Evolutionary conservation across 2,113 vertebrate genomes (phyloP), one percentile per base, ranked within the genome.

Genomic region (Falco punctatus): DNA sequence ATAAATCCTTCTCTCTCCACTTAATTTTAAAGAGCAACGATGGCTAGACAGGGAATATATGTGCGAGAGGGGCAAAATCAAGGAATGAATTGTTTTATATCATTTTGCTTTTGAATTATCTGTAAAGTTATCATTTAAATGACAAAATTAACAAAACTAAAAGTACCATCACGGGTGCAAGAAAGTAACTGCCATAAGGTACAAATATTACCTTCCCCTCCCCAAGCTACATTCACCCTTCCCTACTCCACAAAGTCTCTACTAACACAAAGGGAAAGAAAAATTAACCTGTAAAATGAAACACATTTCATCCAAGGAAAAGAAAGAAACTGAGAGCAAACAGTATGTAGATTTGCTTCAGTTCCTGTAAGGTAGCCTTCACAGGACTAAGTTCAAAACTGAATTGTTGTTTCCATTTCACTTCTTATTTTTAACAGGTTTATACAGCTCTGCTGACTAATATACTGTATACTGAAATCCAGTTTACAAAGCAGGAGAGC

Each of bases 1-100:
- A 94, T 92, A 95, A 96, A 96, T 94, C 86, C 77, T 94, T 94
- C 65, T 67, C 66, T 91, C 78, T 85, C 62, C 86, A 91, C 86
- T 96, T 94, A 89, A 86, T 95, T 96, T 87, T 94, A 95, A 92
- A 95, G 42, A 90, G 26, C 67, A 57, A 44, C 5, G 32, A 89
- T 0, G 1, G 9, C 46, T 78, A 48, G 40, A 27, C 4, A 2
- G 49, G 54, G 42, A 78, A 64, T 94, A 78, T 64, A 69, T 52
- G 46, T 3, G 10, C 57, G 23, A 91, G 52, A 85, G 61, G 11
- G 72, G 51, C 8, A 93, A 81, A 90, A 77, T 20, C 35, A 90
- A 88, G 44, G 46, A 96, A 82, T 65, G 2, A 67, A 61, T 61
- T 84, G 13, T 9, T 70, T 70, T 48, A 57, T 69, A 35, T 62